Base-by-base conservation (phyloP, 2,113 vertebrate genomes). In the Pogona vitticeps region DNA sequence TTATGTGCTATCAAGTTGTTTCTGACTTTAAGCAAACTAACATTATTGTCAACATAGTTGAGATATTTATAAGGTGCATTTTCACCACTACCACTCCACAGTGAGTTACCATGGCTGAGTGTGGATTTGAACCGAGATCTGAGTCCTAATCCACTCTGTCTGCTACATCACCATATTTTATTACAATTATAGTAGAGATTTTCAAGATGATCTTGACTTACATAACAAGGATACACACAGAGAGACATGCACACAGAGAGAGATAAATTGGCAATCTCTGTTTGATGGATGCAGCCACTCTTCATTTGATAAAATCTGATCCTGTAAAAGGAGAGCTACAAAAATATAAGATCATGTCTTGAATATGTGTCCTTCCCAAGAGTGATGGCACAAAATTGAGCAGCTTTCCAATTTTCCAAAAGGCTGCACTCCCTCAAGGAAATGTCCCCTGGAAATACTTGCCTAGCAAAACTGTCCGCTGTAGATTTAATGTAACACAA, bases 391-490 rank as follows among this genome's bases (percentile, higher is more conserved):
- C 2, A 15, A 56, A 56, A 80, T 82, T 82, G 58, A 83, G 6
- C 76, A 87, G 80, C 65, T 83, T 92, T 87, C 38, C 80, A 77
- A 77, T 89, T 68, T 89, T 90, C 2, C 78, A 38, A 0, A 13
- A 58, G 73, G 40, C 3, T 5, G 84, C 83, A 26, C 26, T 88
- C 38, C 13, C 13, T 0, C 0, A 42, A 90, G 61, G 33, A 89
- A 91, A 82, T 20, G 17, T 82, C 68, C 84, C 15, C 56, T 9
- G 18, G 84, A 75, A 90, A 86, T 65, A n/a, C 1, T 20, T 68
- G 7, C 9, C 13, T 31, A 36, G 12, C n/a, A 77, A 80, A 90
- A 2, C 52, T 0, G 3, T 86, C 4, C 80, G 6, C 23, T 82
- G 77, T 80, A 56, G 36, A 58, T 3, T 82, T 70, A 40, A 5